These are phyloP conservation scores for Acipenser oxyrinchus DNA, from an alignment of 2,797 vertebrate species.

Conservation along the genomic window DNA sequence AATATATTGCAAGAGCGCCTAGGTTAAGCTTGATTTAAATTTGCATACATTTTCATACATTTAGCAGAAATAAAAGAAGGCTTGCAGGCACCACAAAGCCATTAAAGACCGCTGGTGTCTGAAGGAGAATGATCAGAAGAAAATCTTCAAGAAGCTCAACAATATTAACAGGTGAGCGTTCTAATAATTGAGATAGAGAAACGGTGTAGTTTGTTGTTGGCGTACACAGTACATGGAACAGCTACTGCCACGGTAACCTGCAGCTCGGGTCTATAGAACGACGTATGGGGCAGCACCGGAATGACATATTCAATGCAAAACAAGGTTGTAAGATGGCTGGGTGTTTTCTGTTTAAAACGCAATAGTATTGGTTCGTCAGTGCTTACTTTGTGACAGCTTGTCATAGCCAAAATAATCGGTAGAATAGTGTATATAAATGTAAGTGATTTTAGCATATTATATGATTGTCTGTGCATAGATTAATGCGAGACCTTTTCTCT, in stretches of 20 bases:
- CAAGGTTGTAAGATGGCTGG: too few relatives aligned
- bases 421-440: too few relatives aligned
- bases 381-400: too few relatives aligned
- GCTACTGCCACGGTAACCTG: not conserved
- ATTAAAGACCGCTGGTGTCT: conserved; percentile 79
- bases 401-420: too few relatives aligned
- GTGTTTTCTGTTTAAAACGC: too few relatives aligned
- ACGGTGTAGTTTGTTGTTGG: conserved; percentile 18
- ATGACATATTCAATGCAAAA: not conserved
- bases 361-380: too few relatives aligned
- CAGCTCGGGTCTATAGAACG: not conserved
- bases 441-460: too few relatives aligned
- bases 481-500: too few relatives aligned
- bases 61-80: conserved; percentile 98
- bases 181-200: conserved; percentile 26
- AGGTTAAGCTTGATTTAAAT: conserved; percentile 99
- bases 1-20: conserved; percentile 87
- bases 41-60: conserved; percentile 99
- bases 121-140: conserved; percentile 60
- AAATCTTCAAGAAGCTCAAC: conserved; percentile 53
- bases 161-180: conserved; percentile 70
- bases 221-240: conserved; percentile 21
- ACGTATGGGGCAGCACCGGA: conserved; percentile 6
- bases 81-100: conserved; percentile 86
- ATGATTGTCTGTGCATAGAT: too few relatives aligned